Evolutionary conservation across 2,888 invertebrate species (phyloP).

Genomic region (Dolichopus griseipennis): DNA sequence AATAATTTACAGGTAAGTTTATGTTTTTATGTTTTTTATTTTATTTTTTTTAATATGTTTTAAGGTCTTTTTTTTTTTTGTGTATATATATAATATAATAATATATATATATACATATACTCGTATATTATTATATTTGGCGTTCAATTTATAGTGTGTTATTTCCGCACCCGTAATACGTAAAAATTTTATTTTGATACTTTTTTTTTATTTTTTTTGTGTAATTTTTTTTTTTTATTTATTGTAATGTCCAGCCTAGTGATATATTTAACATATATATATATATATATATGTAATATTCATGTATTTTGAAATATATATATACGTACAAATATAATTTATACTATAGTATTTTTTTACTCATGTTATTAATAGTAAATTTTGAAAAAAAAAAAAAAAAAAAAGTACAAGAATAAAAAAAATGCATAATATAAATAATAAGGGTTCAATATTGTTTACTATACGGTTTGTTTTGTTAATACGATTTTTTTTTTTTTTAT

Average conservation of each 20-base stretch:
- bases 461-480: no score
- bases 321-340: background rate
- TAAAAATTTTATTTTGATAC: background rate
- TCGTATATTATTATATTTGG: background rate
- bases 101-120: background rate
- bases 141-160: constrained; percentile 1
- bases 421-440: background rate
- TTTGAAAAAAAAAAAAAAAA: background rate
- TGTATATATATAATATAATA: background rate
- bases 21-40: background rate
- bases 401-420: background rate
- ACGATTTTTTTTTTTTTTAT: no score
- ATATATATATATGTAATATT: background rate
- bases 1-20: constrained; percentile 3
- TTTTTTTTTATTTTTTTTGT: background rate
- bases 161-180: constrained; percentile 6
- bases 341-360: no score
- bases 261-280: background rate
- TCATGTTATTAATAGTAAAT: no score
- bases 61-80: background rate
- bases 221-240: background rate
- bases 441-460: constrained; percentile 4
- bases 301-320: background rate
- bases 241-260: background rate
- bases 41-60: background rate